Evolutionary conservation across 2,113 vertebrate species (phyloP), one percentile per base, ranked within the genome.

Genomic region (Dolichotis patagonum): DNA sequence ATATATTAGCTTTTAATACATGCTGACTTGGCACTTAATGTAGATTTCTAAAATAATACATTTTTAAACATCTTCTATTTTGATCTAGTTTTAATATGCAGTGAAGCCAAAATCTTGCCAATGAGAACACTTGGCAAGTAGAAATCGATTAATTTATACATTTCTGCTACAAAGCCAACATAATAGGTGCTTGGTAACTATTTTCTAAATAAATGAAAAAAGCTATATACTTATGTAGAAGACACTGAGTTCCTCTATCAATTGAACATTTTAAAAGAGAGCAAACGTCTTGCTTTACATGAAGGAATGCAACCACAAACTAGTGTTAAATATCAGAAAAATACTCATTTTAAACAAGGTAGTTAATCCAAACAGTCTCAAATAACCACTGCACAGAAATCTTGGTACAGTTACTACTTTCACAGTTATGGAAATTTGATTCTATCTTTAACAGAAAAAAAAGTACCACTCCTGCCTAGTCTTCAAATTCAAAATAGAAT

Each of bases 61-160:
- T 9, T 71, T 92, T 92, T 92, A 24, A 90, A 83, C 49, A 83
- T 67, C 73, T 28, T 88, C 67, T 83, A 80, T 95, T 97, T 88
- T 95, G 38, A 86, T 94, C 78, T 86, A 58, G 1, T 71, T 97
- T 96, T 90, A 92, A 88, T 88, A 88, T 30, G 52, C 91, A 92
- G 92, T 38, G 65, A 96, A 56, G 80, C 49, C 83, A 78, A 92
- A 95, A 89, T 63, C 82, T 90, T 91, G 77, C 56, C 84, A 96
- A 58, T 14, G 43, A 93, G 46, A 88, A 32, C 62, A 90, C 84
- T 56, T 90, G 60, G 65, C 83, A 96, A 92, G 52, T 84, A n/a
- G 49, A 96, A 97, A 91, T 4, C 32, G 77, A 95, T 96, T 95
- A 56, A 73, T 91, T 78, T 91, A 93, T n/a, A 91, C 63, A 93